Percentiles rank a stretch among this genome's conserved stretches.
phyloP scores from a whole-genome alignment of 2,888 invertebrate species.

The Drosophila phalerata region DNA sequence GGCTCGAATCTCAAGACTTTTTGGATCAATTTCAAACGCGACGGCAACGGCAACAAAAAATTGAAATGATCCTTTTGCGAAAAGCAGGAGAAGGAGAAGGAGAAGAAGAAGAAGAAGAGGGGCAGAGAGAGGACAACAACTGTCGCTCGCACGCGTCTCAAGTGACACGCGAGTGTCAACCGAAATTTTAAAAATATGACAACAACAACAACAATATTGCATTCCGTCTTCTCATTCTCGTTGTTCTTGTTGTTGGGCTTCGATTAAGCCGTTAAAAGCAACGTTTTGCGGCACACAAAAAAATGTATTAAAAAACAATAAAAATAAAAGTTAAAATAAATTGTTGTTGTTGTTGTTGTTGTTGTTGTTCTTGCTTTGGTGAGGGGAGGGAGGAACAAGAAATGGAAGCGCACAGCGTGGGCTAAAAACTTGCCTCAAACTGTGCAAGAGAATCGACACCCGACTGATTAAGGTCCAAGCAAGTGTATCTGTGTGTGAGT shows the following conservation, averaged over 20 bases:
- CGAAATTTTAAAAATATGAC: conserved; percentile 41
- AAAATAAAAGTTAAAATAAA: conserved; percentile 39
- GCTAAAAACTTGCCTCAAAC: conserved; percentile 56
- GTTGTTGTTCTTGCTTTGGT: conserved; percentile 9
- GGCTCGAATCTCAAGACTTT: conserved; percentile 50
- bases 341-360: conserved; percentile 20
- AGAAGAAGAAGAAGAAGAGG: not conserved
- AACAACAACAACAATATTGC: conserved; percentile 14
- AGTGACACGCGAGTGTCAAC: conserved; percentile 81
- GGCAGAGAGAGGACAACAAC: conserved; percentile 41
- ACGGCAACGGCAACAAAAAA: conserved; percentile 25
- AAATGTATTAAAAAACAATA: conserved; percentile 16
- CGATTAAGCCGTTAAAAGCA: conserved; percentile 64
- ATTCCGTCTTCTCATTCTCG: conserved; percentile 28
- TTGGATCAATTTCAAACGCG: conserved; percentile 76
- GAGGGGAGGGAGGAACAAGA: conserved; percentile 8
- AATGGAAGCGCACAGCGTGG: conserved; percentile 61
- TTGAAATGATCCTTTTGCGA: conserved; percentile 23
- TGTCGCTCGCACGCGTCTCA: conserved; percentile 85
- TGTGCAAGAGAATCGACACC: conserved; percentile 57
- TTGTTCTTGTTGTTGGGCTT: conserved; percentile 35
- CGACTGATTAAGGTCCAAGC: conserved; percentile 24
- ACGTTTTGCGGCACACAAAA: conserved; percentile 27
- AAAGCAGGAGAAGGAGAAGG: not conserved
- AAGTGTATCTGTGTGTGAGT: conserved; percentile 34